A percentile compares a stretch with the other conserved stretches of the same genome.
phyloP scores from a whole-genome alignment of 2,888 invertebrate genomes.

The Aleiodes alternator region DNA sequence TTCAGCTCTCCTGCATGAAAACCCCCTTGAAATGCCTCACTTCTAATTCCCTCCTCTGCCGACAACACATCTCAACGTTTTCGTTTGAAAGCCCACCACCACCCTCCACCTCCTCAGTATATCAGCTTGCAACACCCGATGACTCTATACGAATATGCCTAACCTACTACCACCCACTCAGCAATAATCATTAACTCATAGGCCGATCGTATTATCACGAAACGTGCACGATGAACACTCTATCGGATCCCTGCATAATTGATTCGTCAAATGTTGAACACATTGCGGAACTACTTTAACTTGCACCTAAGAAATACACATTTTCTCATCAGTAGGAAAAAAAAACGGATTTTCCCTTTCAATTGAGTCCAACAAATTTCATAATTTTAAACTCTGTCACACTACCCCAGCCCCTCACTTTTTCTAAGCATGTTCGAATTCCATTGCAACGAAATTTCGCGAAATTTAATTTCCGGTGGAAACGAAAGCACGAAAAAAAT shows the following conservation, averaged over 20 bases:
- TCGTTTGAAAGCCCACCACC: neutral
- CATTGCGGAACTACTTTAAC: neutral
- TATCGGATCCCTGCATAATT: slow-evolving; percentile 35
- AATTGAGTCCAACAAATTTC: no score
- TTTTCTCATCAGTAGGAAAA: no score
- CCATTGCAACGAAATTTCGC: neutral
- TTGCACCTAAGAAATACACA: no score
- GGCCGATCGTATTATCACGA: slow-evolving; percentile 32
- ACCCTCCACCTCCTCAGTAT: neutral
- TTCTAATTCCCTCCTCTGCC: neutral
- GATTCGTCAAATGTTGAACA: slow-evolving; percentile 35
- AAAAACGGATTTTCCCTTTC: no score
- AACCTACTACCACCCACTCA: slow-evolving; percentile 4
- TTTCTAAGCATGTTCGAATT: neutral
- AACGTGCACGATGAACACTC: slow-evolving; percentile 31
- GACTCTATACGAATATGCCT: slow-evolving; percentile 28
- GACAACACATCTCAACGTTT: slow-evolving; percentile 36
- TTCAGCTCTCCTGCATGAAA: slow-evolving; percentile 17
- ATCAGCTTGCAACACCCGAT: slow-evolving; percentile 16
- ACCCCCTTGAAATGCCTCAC: slow-evolving; percentile 1
- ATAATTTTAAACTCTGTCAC: no score
- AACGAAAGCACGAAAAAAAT: neutral
- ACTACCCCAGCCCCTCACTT: no score
- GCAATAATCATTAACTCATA: slow-evolving; percentile 31
- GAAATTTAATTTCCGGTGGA: slow-evolving; percentile 18